Conservation (phyloP, 2,797 vertebrate species). For the Selene dorsalis region DNA sequence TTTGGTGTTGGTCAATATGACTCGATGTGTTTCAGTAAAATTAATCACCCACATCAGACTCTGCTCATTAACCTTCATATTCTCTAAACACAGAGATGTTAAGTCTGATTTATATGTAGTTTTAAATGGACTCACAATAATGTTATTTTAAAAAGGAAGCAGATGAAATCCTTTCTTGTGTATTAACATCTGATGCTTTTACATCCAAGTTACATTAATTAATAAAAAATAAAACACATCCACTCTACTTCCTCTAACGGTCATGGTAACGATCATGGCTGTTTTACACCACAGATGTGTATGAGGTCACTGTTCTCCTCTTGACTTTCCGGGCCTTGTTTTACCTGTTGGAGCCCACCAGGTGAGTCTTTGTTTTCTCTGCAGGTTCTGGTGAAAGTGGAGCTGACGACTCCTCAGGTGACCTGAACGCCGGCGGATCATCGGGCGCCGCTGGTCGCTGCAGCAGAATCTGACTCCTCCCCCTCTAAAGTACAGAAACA, state of each 20-base stretch:
- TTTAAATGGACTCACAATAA: too few relatives aligned
- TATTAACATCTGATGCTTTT: not conserved
- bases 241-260: too few relatives aligned
- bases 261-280: too few relatives aligned
- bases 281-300: too few relatives aligned
- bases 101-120: too few relatives aligned
- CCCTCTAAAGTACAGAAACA: not conserved
- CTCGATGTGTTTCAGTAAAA: not conserved
- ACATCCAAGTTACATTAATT: not conserved
- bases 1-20: not conserved
- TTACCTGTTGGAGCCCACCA: constrained; percentile 27
- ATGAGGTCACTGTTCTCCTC: not conserved
- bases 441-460: not conserved
- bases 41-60: not conserved
- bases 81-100: too few relatives aligned
- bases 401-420: not conserved
- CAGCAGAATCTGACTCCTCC: not conserved
- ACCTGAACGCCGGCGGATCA: not conserved
- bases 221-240: not conserved
- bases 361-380: constrained; percentile 52
- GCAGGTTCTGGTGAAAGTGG: constrained; percentile 13
- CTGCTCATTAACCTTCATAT: too few relatives aligned
- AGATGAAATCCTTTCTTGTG: too few relatives aligned
- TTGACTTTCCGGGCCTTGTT: not conserved
- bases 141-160: too few relatives aligned